phyloP scores from a whole-genome alignment of 2,888 invertebrate species.

The Caenorhabditis virilis region DNA sequence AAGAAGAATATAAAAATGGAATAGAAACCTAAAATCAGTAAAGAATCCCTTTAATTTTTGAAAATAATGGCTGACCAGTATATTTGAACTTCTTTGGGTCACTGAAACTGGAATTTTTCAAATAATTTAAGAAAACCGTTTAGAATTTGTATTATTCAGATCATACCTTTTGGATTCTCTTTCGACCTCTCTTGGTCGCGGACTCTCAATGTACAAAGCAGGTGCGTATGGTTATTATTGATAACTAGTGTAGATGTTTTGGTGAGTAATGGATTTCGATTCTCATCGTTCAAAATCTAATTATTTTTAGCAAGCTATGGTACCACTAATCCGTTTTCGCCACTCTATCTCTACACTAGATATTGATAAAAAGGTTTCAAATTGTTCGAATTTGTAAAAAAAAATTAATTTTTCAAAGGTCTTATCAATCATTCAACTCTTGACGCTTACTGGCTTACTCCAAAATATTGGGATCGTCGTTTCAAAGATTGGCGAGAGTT shows the following conservation, averaged over 20 bases:
- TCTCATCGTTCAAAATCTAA: too few relatives aligned
- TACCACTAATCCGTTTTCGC: conserved; percentile 54
- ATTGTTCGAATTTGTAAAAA: not conserved
- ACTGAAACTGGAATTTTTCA: not conserved
- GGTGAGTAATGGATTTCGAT: not conserved
- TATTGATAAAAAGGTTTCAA: conserved; percentile 23
- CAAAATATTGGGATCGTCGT: conserved; percentile 57
- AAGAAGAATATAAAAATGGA: too few relatives aligned
- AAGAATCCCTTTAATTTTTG: too few relatives aligned
- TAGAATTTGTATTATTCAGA: conserved; percentile 17
- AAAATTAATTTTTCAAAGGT: conserved; percentile 28
- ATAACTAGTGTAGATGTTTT: not conserved
- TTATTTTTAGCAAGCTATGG: conserved; percentile 39
- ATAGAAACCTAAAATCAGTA: too few relatives aligned
- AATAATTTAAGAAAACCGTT: not conserved
- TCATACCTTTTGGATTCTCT: conserved; percentile 53
- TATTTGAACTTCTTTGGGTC: too few relatives aligned
- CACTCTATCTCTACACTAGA: conserved; percentile 48
- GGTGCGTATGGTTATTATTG: conserved; percentile 30
- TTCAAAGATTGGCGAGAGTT: conserved; percentile 56
- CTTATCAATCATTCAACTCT: conserved; percentile 54
- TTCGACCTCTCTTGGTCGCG: conserved; percentile 45
- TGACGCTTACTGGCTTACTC: conserved; percentile 59
- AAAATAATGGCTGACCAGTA: too few relatives aligned
- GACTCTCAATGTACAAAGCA: conserved; percentile 56